Evolutionary conservation across 2,113 vertebrate genomes (phyloP).

Genomic region (Leucopternis melanops): DNA sequence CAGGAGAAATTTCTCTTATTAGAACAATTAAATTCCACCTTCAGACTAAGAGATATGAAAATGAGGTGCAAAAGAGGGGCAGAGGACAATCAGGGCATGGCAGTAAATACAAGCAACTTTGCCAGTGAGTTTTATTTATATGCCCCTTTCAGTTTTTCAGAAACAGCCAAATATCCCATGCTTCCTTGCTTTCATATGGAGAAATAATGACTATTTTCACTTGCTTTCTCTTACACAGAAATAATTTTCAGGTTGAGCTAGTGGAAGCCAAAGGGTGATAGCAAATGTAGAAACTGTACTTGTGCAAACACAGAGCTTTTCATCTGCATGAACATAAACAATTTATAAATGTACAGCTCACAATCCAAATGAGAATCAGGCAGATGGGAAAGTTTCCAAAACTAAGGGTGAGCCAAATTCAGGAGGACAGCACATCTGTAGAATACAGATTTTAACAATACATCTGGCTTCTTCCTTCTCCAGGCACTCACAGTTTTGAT

Average conservation of each 20-base stretch:
- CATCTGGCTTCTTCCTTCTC: not conserved
- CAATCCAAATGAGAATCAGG: not conserved
- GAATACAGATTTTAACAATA: not conserved
- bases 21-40: not conserved
- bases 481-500: not conserved
- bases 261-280: not conserved
- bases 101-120: not conserved
- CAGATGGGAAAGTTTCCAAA: not conserved
- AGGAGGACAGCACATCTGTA: not conserved
- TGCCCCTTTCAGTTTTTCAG: not conserved
- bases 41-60: not conserved
- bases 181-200: not conserved
- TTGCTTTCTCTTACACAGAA: not conserved
- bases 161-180: not conserved
- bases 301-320: not conserved
- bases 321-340: not conserved
- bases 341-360: not conserved
- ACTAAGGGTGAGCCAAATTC: not conserved
- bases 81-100: not conserved
- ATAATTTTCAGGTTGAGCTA: not conserved
- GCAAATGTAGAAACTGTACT: not conserved
- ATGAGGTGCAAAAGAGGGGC: not conserved
- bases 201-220: not conserved
- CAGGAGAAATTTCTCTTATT: not conserved
- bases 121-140: not conserved